Evolutionary conservation across 1,140 invertebrate species (phyloP).

Genomic region (Stegodyphus dumicola): DNA sequence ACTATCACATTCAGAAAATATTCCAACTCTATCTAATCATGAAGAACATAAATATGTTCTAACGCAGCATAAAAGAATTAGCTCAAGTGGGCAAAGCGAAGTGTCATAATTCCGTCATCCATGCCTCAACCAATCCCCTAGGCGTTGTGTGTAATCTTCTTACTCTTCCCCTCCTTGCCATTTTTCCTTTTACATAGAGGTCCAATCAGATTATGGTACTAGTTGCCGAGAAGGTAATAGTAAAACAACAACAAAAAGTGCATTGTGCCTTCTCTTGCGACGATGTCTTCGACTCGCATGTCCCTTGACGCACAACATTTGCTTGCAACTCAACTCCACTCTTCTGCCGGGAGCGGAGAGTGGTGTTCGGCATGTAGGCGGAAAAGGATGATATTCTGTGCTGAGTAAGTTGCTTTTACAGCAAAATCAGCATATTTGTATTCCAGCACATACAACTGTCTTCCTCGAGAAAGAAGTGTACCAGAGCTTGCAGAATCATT

Average conservation of each 20-base stretch:
- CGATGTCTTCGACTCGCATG: background rate
- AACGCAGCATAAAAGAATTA: background rate
- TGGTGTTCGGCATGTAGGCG: background rate
- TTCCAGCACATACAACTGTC: too few species aligned
- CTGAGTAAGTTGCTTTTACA: too few species aligned
- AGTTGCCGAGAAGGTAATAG: background rate
- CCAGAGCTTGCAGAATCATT: too few species aligned
- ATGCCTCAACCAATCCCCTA: background rate
- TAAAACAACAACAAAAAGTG: slow-evolving; percentile 17
- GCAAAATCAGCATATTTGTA: too few species aligned
- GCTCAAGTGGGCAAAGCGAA: background rate
- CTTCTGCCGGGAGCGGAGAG: slow-evolving; percentile 2
- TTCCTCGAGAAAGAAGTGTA: too few species aligned
- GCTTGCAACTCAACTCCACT: slow-evolving; percentile 23
- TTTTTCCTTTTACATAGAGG: slow-evolving; percentile 19
- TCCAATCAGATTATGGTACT: slow-evolving; percentile 34
- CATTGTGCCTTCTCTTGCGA: background rate
- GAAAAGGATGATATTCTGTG: background rate
- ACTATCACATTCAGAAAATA: too few species aligned
- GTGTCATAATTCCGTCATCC: slow-evolving; percentile 24
- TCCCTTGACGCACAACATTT: slow-evolving; percentile 4
- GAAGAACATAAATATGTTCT: too few species aligned
- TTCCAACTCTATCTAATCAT: too few species aligned
- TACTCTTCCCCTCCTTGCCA: background rate
- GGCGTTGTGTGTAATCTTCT: background rate